Conservation (phyloP, 2,113 vertebrate genomes). For the Bettongia penicillata region DNA sequence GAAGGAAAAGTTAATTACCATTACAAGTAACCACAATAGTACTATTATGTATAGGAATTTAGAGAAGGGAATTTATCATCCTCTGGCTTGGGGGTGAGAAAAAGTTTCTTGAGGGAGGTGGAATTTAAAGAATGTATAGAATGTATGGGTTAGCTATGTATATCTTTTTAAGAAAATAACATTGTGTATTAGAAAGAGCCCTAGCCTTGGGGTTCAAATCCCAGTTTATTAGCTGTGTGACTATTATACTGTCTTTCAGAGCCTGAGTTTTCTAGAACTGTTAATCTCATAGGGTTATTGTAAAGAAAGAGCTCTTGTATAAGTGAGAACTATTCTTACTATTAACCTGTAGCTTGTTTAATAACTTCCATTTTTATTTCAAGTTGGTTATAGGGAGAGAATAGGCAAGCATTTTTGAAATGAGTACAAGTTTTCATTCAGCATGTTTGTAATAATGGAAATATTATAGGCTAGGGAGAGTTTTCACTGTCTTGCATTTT, state of each 20-base stretch:
- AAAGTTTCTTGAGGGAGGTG: not conserved
- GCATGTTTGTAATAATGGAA: not conserved
- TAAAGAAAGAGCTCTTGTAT: not conserved
- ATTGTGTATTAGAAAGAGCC: not conserved
- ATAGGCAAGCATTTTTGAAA: not conserved
- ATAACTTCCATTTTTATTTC: not conserved
- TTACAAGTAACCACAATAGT: not conserved
- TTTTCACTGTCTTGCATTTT: not conserved
- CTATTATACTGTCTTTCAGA: not conserved
- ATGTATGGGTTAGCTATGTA: not conserved
- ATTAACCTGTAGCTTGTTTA: no score
- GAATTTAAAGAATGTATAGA: not conserved
- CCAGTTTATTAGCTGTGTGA: no score
- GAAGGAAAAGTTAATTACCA: not conserved
- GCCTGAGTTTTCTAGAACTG: not conserved
- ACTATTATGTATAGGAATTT: not conserved
- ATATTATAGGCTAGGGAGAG: not conserved
- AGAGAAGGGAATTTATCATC: not conserved
- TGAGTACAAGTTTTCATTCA: not conserved
- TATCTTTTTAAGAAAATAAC: not conserved
- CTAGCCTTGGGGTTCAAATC: not conserved
- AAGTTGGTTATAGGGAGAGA: not conserved
- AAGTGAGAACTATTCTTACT: not conserved
- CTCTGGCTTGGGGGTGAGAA: no score
- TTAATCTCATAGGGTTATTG: not conserved